phyloP scores from a whole-genome alignment of 1,140 invertebrate genomes.

The Mizuhopecten yessoensis region DNA sequence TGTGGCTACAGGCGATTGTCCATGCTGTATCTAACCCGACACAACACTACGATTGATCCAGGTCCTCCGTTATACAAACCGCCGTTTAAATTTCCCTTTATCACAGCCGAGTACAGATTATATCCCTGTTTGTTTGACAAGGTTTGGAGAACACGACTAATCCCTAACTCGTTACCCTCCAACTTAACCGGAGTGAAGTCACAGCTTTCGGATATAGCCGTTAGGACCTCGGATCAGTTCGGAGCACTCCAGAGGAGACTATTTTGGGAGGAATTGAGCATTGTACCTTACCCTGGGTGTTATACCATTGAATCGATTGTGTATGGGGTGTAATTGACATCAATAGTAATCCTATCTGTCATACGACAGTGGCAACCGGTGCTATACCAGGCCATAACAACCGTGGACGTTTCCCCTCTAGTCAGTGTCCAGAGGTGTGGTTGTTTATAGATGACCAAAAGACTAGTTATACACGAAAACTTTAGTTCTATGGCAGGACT shows the following conservation, averaged over 20 bases:
- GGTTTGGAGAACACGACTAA: constrained; percentile 7
- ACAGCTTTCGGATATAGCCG: not conserved
- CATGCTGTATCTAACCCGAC: not conserved
- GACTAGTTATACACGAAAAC: not conserved
- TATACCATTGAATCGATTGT: not conserved
- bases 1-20: not conserved
- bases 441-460: not conserved
- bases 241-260: not conserved
- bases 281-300: not conserved
- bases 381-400: not conserved
- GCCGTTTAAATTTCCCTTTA: not conserved
- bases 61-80: not conserved
- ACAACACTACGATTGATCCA: not conserved
- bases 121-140: not conserved
- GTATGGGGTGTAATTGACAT: not conserved
- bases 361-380: not conserved
- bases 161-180: not conserved
- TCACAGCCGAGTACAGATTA: not conserved
- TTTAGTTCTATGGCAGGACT: not conserved
- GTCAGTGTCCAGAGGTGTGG: not conserved
- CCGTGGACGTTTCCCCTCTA: not conserved
- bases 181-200: not conserved
- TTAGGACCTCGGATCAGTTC: constrained; percentile 29
- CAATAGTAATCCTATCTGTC: constrained; percentile 2
- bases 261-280: too few species aligned